A percentile compares a stretch with the other conserved stretches of the same genome.
Evolutionary conservation across 2,888 invertebrate genomes (phyloP).

Genomic region (Atrina japonica): DNA sequence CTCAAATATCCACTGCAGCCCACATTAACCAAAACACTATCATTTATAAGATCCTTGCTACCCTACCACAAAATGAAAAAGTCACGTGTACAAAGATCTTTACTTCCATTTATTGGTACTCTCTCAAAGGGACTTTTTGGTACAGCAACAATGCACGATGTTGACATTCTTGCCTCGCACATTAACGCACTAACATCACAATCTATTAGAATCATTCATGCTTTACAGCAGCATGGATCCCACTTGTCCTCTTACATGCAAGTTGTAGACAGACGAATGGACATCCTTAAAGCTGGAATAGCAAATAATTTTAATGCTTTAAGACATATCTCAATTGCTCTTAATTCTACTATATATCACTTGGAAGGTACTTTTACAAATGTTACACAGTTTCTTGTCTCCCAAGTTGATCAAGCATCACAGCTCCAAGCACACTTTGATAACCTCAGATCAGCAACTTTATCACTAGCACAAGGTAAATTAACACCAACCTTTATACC

Average conservation of each 20-base stretch:
- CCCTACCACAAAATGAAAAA: background rate
- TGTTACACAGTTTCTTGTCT: background rate
- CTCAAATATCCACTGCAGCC: background rate
- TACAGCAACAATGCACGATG: conserved; percentile 24
- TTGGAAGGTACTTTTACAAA: conserved; percentile 27
- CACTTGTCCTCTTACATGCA: conserved; percentile 38
- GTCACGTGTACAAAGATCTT: background rate
- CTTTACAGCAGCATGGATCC: conserved; percentile 34
- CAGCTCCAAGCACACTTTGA: conserved; percentile 25
- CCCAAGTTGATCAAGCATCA: conserved; percentile 27
- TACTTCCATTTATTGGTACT: conserved; percentile 32
- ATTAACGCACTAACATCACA: conserved; percentile 31
- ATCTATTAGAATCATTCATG: conserved; percentile 17
- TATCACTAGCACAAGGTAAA: conserved; percentile 12
- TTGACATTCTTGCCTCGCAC: conserved; percentile 23
- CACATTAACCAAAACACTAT: background rate
- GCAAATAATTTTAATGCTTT: conserved; percentile 39
- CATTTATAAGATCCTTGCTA: background rate
- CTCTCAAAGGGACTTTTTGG: conserved; percentile 15
- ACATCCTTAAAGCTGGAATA: conserved; percentile 37
- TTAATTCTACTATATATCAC: conserved; percentile 22
- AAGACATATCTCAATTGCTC: conserved; percentile 10
- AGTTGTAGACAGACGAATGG: conserved; percentile 30
- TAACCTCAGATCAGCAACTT: conserved; percentile 21
- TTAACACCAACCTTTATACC: conserved; percentile 7